Evolutionary conservation across 35 echinoderm and acorn worm species (phyloP).

Genomic region (Eucidaris tribuloides): DNA sequence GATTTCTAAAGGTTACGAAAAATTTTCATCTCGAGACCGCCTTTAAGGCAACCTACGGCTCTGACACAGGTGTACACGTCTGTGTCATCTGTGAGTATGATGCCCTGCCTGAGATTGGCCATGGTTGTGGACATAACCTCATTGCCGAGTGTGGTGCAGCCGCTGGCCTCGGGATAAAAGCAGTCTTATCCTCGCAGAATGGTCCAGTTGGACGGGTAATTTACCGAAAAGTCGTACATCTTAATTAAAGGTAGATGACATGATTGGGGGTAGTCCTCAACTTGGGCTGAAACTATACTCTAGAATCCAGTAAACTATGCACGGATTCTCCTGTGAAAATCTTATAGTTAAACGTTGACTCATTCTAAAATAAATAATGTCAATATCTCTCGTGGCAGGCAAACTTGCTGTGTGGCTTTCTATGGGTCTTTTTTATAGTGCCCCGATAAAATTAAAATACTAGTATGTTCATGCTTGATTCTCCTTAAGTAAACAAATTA

Average conservation of each 20-base stretch:
- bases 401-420: too few species aligned
- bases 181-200: constrained; percentile 39
- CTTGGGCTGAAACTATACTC: too few species aligned
- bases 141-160: constrained; percentile 63
- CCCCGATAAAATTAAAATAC: too few species aligned
- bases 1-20: not conserved
- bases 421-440: too few species aligned
- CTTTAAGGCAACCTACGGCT: constrained; percentile 57
- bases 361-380: too few species aligned
- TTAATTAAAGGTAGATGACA: too few species aligned
- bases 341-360: too few species aligned
- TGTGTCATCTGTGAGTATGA: constrained; percentile 74
- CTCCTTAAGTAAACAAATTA: too few species aligned
- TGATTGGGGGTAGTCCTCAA: too few species aligned
- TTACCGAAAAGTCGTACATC: not conserved
- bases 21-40: not conserved
- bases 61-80: constrained; percentile 44
- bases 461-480: too few species aligned
- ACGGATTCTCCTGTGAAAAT: too few species aligned
- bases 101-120: constrained; percentile 77
- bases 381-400: too few species aligned
- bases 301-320: not conserved
- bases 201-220: constrained; percentile 31
- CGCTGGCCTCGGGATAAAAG: constrained; percentile 68
- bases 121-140: constrained; percentile 86